Conservation (phyloP, 2,113 vertebrate species). For the Syrrhaptes paradoxus region DNA sequence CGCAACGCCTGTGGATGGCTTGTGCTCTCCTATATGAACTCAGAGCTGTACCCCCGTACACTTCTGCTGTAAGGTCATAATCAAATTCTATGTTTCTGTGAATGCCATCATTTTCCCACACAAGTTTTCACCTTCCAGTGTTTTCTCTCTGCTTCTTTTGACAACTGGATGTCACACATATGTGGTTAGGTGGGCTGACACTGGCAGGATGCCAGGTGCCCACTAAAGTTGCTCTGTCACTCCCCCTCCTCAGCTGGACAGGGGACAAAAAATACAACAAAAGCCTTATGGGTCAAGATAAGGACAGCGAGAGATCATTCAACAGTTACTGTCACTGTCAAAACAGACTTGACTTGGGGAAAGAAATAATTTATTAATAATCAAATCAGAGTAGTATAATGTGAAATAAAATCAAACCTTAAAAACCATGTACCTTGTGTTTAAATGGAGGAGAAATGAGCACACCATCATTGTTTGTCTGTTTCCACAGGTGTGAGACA, state of each 20-base stretch:
- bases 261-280: too few species aligned
- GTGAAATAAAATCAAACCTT: too few species aligned
- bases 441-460: neutral
- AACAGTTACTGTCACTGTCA: too few species aligned
- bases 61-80: neutral
- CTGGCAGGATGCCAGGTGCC: too few species aligned
- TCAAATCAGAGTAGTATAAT: too few species aligned
- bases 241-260: too few species aligned
- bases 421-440: neutral
- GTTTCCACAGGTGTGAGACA: neutral
- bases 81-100: neutral
- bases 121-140: neutral
- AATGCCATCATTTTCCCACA: neutral
- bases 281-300: too few species aligned
- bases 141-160: neutral
- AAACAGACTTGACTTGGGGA: too few species aligned
- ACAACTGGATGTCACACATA: neutral
- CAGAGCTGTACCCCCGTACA: neutral
- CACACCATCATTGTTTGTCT: neutral
- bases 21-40: neutral
- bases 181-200: neutral
- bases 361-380: too few species aligned
- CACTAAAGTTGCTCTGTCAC: too few species aligned
- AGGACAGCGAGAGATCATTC: too few species aligned
- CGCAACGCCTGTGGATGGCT: neutral